Conservation (phyloP, 2,113 vertebrate species). For the Grammomys dolichurus region DNA sequence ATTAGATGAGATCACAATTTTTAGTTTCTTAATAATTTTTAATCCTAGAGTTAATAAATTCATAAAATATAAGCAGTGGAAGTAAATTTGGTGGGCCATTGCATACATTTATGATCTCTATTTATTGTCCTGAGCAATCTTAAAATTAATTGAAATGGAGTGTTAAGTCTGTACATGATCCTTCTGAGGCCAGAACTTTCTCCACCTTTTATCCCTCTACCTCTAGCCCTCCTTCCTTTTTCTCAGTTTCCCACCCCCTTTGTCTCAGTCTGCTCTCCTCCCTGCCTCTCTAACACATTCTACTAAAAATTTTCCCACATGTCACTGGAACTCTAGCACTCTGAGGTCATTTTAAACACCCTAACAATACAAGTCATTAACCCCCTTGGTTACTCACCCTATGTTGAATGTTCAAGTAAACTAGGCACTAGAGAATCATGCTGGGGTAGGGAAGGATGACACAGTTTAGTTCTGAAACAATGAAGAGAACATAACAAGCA, state of each 20-base stretch:
- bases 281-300: not conserved
- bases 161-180: not conserved
- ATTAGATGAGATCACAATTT: not conserved
- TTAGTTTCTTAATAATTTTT: not conserved
- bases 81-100: not conserved
- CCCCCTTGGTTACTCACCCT: not conserved
- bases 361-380: not conserved
- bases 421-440: not conserved
- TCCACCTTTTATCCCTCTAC: no score
- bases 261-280: not conserved
- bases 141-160: not conserved
- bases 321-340: not conserved
- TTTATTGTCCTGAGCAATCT: not conserved
- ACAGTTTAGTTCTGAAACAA: not conserved
- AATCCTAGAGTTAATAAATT: not conserved
- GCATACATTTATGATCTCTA: not conserved
- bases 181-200: not conserved
- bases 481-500: not conserved
- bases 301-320: not conserved
- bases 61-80: not conserved
- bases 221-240: no score
- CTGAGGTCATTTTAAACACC: constrained; percentile 23
- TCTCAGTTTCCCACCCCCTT: not conserved
- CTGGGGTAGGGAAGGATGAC: not conserved
- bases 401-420: not conserved